These are phyloP conservation scores for Parascotia fuliginaria DNA, from an alignment of 2,888 invertebrate species.

Conservation along the genomic window DNA sequence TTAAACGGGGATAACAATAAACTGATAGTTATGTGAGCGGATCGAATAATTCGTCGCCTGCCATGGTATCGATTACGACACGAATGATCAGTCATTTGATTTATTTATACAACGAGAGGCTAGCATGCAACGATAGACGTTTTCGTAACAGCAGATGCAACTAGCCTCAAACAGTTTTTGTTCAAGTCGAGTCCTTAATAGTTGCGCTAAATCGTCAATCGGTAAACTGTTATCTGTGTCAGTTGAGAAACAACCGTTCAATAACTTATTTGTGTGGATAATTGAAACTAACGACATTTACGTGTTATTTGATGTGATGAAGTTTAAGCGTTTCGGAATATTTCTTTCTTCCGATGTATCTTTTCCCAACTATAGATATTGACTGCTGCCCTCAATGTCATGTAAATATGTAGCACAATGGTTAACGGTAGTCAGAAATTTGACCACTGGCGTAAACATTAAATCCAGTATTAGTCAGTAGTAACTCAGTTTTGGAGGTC, in stretches of 20 bases:
- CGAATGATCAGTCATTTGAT: constrained; percentile 39
- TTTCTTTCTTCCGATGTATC: no score
- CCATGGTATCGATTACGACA: constrained; percentile 46
- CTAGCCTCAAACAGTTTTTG: constrained; percentile 54
- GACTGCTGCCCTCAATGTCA: no score
- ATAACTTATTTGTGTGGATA: constrained; percentile 10
- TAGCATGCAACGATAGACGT: constrained; percentile 54
- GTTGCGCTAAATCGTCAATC: constrained; percentile 47
- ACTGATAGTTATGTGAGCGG: constrained; percentile 53
- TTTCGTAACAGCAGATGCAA: constrained; percentile 65
- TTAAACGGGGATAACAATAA: constrained; percentile 43
- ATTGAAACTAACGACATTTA: constrained; percentile 3
- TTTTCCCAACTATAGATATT: no score
- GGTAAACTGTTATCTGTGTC: constrained; percentile 44
- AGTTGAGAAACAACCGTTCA: constrained; percentile 34
- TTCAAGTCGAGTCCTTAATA: constrained; percentile 55
- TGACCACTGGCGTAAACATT: no score
- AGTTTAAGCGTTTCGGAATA: no score
- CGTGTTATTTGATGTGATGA: neutral
- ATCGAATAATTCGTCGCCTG: constrained; percentile 51
- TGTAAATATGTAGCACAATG: no score
- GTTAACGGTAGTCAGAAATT: no score
- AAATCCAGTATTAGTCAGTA: no score
- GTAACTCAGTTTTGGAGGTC: no score
- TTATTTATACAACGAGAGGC: constrained; percentile 54